Evolutionary conservation across 2,113 vertebrate genomes (phyloP), one percentile per base, ranked within the genome.

Genomic region (Colius striatus): DNA sequence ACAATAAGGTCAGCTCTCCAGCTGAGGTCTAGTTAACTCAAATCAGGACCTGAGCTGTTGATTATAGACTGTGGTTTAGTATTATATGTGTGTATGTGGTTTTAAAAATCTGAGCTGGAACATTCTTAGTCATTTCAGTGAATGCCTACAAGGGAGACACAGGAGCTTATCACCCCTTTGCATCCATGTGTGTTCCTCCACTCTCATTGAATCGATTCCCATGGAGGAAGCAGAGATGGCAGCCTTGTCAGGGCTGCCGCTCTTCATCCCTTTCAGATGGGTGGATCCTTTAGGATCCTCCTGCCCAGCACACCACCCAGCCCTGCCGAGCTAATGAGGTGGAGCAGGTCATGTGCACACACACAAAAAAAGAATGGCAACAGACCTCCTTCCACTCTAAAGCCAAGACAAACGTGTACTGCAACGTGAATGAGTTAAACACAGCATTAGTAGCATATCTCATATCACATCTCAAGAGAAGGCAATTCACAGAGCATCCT

Each of bases 301-400:
- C 78, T 66, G 63, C 63, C 91, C 87, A 88, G 85, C 36, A 36
- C 74, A 91, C 63, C 87, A 82, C 17, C 45, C 84, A 91, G 70
- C 77, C 20, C 63, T 10, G 72, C 84, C 36, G 72, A 84, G 82
- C 87, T 97, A 91, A 88, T 77, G 92, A 94, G 92, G 90, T 94
- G 90, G 71, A 90, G 76, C 72, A 92, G 93, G 91, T 96, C 87
- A 95, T 83, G 71, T 87, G 93, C 84, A 89, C 89, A 81, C 79
- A 54, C 14, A 51, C 47, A 88, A 68, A 60, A 63, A 27, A 23
- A 67, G 62, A 47, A 51, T 10, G 38, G 60, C 67, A 50, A 83
- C 47, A 66, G 71, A 36, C 9, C 43, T 87, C 84, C 60, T 92
- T 43, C 74, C 6, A 2, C 60, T 55, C 58, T 34, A 16, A 63